phyloP scores from a whole-genome alignment of 1,140 invertebrate species.

The Dendroctonus ponderosae region DNA sequence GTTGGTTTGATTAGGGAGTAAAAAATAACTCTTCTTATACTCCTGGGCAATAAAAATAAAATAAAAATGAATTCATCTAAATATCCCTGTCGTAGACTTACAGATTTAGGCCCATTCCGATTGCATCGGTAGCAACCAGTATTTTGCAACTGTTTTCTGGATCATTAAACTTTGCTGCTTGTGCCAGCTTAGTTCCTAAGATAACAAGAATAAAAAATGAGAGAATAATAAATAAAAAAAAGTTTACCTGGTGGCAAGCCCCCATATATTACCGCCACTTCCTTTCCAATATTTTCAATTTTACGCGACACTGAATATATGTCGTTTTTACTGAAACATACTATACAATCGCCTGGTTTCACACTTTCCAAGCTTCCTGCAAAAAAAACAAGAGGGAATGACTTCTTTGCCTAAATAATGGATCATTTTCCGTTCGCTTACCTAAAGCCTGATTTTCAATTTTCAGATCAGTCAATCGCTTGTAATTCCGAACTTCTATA shows the following conservation, averaged over 20 bases:
- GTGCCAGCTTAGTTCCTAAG: constrained; percentile 81
- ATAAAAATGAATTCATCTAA: not conserved
- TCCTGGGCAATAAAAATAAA: constrained; percentile 57
- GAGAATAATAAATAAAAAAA: not conserved
- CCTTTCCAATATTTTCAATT: constrained; percentile 78
- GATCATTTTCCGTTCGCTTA: constrained; percentile 39
- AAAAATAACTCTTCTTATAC: constrained; percentile 93
- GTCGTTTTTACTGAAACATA: constrained; percentile 97
- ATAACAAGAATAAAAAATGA: constrained; percentile 1
- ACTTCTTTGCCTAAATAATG: not conserved
- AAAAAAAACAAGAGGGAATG: constrained; percentile 3
- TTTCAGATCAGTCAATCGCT: constrained; percentile 82
- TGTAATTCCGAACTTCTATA: constrained; percentile 84
- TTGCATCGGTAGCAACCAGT: constrained; percentile 97
- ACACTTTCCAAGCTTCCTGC: constrained; percentile 76
- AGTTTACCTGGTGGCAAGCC: constrained; percentile 71
- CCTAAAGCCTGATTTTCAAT: constrained; percentile 76
- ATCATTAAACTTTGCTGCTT: constrained; percentile 97
- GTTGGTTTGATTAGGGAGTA: constrained; percentile 88
- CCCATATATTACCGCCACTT: constrained; percentile 96
- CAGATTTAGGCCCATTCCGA: constrained; percentile 99
- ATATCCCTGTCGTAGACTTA: constrained; percentile 57
- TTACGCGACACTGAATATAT: constrained; percentile 85
- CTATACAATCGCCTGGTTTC: constrained; percentile 93
- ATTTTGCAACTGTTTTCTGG: constrained; percentile 92